A percentile compares a stretch with the other conserved stretches of the same genome.
Evolutionary conservation across 2,888 invertebrate species (phyloP).

Genomic region (Formica aserva): DNA sequence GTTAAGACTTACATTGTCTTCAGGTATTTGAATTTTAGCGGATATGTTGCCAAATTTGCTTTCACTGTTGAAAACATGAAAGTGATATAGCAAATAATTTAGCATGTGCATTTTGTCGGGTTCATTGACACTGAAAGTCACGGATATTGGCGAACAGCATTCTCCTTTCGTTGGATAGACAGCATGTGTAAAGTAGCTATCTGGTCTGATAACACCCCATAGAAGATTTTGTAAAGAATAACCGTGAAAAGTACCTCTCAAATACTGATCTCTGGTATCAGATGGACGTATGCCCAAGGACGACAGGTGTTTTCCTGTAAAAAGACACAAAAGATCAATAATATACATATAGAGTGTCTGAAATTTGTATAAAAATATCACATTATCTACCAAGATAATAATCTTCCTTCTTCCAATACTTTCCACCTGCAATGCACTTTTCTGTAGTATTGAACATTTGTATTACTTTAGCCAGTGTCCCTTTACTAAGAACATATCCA

Average conservation of each 20-base stretch:
- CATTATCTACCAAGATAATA: constrained; percentile 87
- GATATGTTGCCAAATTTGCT: constrained; percentile 85
- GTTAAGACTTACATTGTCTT: constrained; percentile 83
- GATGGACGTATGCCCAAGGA: constrained; percentile 86
- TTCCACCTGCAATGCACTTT: constrained; percentile 86
- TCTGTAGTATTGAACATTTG: constrained; percentile 84
- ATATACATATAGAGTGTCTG: not conserved
- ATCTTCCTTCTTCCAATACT: constrained; percentile 88
- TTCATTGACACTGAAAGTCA: constrained; percentile 87
- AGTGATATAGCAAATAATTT: constrained; percentile 87
- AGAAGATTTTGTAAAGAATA: constrained; percentile 83
- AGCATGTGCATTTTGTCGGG: constrained; percentile 87
- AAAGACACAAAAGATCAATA: constrained; percentile 19
- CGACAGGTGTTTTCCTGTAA: constrained; percentile 87
- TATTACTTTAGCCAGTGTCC: constrained; percentile 85
- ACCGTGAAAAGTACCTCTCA: constrained; percentile 87
- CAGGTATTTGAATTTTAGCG: constrained; percentile 83
- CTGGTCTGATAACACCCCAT: constrained; percentile 83
- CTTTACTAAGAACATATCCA: constrained; percentile 87
- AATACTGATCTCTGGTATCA: constrained; percentile 87
- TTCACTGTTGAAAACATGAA: constrained; percentile 84
- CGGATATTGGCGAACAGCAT: constrained; percentile 87
- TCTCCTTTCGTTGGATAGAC: constrained; percentile 85
- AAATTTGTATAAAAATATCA: not conserved
- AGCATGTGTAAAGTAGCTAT: constrained; percentile 86